These are phyloP conservation scores for Scaptomyza graminum DNA, from an alignment of 1,140 invertebrate species.

Conservation along the genomic window DNA sequence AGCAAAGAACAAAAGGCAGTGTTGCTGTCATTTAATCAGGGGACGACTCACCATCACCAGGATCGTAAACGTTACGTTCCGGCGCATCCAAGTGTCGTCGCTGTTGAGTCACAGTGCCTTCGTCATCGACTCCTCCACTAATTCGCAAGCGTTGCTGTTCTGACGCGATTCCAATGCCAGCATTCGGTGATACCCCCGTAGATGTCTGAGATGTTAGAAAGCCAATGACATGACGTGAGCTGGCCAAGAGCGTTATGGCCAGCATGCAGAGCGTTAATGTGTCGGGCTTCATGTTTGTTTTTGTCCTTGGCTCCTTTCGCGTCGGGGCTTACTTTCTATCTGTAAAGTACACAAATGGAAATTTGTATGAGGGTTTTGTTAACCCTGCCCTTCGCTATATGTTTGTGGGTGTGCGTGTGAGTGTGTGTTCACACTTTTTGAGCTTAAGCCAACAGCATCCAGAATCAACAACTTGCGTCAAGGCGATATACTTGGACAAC, in stretches of 20 bases:
- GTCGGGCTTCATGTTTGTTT: constrained; percentile 55
- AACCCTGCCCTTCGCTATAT: neutral
- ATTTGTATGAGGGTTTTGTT: constrained; percentile 47
- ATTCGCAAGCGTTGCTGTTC: constrained; percentile 23
- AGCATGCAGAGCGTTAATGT: constrained; percentile 64
- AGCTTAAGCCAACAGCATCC: constrained; percentile 59
- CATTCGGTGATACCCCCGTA: neutral
- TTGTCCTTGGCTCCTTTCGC: constrained; percentile 19
- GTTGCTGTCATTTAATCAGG: constrained; percentile 50
- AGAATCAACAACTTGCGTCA: constrained; percentile 2
- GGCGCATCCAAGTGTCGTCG: constrained; percentile 55
- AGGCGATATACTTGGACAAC: constrained; percentile 20
- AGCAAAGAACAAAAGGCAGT: constrained; percentile 26
- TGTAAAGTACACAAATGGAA: constrained; percentile 39
- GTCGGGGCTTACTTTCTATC: constrained; percentile 12
- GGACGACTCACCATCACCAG: constrained; percentile 78
- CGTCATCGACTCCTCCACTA: constrained; percentile 3
- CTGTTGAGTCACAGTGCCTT: constrained; percentile 27
- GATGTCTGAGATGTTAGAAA: constrained; percentile 52
- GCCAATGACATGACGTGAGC: constrained; percentile 63
- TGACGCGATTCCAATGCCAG: too few species aligned
- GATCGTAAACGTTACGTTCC: constrained; percentile 81
- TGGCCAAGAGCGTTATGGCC: constrained; percentile 68
- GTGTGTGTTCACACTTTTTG: constrained; percentile 59
- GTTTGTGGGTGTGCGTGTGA: constrained; percentile 41